Base-by-base conservation (phyloP, 2,888 invertebrate species). In the Lampropteryx suffumata region DNA sequence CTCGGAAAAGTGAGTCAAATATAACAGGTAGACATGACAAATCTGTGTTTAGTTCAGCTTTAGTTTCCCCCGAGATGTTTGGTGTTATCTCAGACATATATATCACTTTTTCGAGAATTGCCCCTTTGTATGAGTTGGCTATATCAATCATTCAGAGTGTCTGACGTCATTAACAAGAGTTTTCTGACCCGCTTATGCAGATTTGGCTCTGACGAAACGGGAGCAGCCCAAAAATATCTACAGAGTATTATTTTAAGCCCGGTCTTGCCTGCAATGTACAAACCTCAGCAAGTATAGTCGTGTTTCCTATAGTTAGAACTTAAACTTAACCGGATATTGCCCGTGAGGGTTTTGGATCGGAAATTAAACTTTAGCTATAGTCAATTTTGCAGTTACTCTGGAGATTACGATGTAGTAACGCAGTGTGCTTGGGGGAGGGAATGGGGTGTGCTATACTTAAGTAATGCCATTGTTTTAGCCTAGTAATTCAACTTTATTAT, bases 241-340 rank as follows among this genome's bases (percentile, higher is more conserved):
- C 11, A 32, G 26, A 17, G 10, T 43, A 37, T n/a, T 36, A 44
- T 43, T 48, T 37, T 30, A 62, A 69, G 77, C 76, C 78, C 61
- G 68, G 64, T 76, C 77, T 78, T 76, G 78, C 78, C 79, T 71
- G 63, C 64, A 59, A 69, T 62, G 55, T 58, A 67, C 67, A 54
- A 62, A 64, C 69, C 68, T 71, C 65, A 67, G 46, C 52, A 60
- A 56, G 58, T 55, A 41, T 50, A 51, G 36, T 49, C 43, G 29
- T 59, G 58, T 63, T 67, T 67, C 64, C 64, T 71, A 63, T 67
- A 70, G 64, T 69, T 66, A 61, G 53, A 64, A 43, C 50, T 2
- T 17, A 4, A 50, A 61, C 64, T 58, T 56, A 33, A 59, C 64
- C 67, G 65, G 62, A 67, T 63, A 64, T 69, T 66, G 59, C 61